Evolutionary conservation across 1,140 invertebrate species (phyloP), one percentile per base, ranked within the genome.

Genomic region (Solen grandis): DNA sequence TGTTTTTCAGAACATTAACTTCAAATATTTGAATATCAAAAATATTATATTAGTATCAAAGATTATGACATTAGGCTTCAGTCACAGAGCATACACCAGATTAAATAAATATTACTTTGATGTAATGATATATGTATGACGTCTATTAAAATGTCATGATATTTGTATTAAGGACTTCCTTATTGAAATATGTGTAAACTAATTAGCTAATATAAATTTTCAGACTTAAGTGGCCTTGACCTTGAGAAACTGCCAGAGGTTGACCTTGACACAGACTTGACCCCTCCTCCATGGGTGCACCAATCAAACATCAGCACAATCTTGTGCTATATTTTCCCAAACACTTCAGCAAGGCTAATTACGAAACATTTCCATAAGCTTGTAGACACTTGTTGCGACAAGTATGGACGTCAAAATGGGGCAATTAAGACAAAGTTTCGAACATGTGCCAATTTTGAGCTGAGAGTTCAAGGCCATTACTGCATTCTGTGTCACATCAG

Each of bases 181-280:
- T n/a, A n/a, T n/a, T n/a, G n/a, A n/a, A n/a, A n/a, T n/a, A n/a
- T n/a, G n/a, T n/a, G n/a, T 8, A 63, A 63, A 66, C 22, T n/a
- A 33, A 8, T 5, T 4, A 66, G 36, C 16, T 69, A 27, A 50
- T 38, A 35, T 33, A 38, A 29, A 36, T 41, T n/a, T 50, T 29
- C 41, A 76, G 73, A 76, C 54, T 10, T 63, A 25, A 60, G 59
- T 16, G 73, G 73, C 10, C 41, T 76, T 22, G 73, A 76, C 25
- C 2, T 65, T 29, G 73, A 76, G 31, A 54, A 13, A 2, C 29
- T 76, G 1, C 14, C 33, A 2, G 13, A 5, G 41, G 60, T 62
- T 16, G n/a, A 36, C 19, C 16, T n/a, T 10, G n/a, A n/a, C n/a
- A 46, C 41, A 46, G 41, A 46, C 19, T 19, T 46, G 8, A 46